Conservation (phyloP, 1,140 invertebrate genomes). For the Zaprionus tsacasi region DNA sequence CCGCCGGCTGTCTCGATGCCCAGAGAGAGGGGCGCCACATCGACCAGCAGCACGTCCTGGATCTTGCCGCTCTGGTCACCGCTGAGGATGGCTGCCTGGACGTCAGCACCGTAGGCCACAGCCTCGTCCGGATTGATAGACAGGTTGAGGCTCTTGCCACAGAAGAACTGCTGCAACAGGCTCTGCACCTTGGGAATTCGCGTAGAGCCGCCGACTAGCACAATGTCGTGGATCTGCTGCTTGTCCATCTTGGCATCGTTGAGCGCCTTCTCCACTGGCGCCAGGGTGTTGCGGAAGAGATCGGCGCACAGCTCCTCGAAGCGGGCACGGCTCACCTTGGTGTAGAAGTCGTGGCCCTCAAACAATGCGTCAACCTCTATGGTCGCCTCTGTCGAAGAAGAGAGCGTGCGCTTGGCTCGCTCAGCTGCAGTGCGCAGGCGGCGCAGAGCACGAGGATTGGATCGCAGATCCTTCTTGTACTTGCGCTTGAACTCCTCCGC, state of each 20-base stretch:
- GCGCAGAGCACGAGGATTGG: slow-evolving; percentile 91
- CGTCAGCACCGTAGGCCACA: slow-evolving; percentile 89
- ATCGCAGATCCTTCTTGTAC: slow-evolving; percentile 91
- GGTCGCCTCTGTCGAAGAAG: slow-evolving; percentile 88
- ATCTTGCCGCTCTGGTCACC: slow-evolving; percentile 91
- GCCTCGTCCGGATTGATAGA: slow-evolving; percentile 93
- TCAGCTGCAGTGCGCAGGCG: slow-evolving; percentile 91
- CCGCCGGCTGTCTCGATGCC: slow-evolving; percentile 87
- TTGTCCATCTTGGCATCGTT: slow-evolving; percentile 91
- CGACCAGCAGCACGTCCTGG: slow-evolving; percentile 87
- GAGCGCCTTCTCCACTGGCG: slow-evolving; percentile 90
- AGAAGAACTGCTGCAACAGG: slow-evolving; percentile 87
- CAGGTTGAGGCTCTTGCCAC: slow-evolving; percentile 88
- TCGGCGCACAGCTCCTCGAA: slow-evolving; percentile 95
- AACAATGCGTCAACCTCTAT: slow-evolving; percentile 90
- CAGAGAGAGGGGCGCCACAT: slow-evolving; percentile 86
- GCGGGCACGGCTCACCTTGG: slow-evolving; percentile 91
- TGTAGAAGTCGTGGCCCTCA: slow-evolving; percentile 93
- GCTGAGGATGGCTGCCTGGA: slow-evolving; percentile 91
- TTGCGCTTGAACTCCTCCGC: slow-evolving; percentile 92
- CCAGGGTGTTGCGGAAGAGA: slow-evolving; percentile 89
- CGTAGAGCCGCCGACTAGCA: slow-evolving; percentile 88
- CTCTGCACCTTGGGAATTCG: slow-evolving; percentile 88
- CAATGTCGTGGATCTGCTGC: slow-evolving; percentile 87
- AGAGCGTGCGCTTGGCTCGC: slow-evolving; percentile 88